phyloP scores from a whole-genome alignment of 64 coral and sea anemone genomes.

The Acropora yongei region DNA sequence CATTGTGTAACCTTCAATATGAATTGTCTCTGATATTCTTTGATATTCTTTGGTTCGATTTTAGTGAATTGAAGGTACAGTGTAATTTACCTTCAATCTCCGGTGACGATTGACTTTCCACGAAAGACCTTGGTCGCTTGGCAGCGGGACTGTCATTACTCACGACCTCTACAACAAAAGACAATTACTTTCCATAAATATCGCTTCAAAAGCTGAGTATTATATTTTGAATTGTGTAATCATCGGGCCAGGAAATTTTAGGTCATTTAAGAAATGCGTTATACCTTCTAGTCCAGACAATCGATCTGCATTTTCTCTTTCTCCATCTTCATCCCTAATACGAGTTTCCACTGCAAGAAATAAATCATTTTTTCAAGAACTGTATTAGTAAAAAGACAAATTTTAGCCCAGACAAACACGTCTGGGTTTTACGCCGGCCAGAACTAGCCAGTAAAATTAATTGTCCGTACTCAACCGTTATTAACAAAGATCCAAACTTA shows the following conservation, averaged over 20 bases:
- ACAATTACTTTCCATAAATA: conserved; percentile 85
- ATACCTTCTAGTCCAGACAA: too few relatives aligned
- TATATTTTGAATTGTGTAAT: conserved; percentile 78
- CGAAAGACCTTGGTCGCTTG: conserved; percentile 69
- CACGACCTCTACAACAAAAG: conserved; percentile 80
- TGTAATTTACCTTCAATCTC: conserved; percentile 78
- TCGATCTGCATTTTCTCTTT: too few relatives aligned
- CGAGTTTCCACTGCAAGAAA: too few relatives aligned
- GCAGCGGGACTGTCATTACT: conserved; percentile 73
- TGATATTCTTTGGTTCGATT: conserved; percentile 81
- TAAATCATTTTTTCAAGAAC: too few relatives aligned
- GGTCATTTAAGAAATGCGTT: conserved; percentile 81
- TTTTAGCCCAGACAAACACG: too few relatives aligned
- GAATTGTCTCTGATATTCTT: conserved; percentile 72
- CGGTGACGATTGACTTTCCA: conserved; percentile 68
- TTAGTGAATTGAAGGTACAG: conserved; percentile 73
- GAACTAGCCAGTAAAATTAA: conserved; percentile 67
- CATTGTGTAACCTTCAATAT: conserved; percentile 77
- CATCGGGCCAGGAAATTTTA: conserved; percentile 77
- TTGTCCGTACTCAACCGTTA: conserved; percentile 62
- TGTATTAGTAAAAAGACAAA: too few relatives aligned
- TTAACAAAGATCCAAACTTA: conserved; percentile 76
- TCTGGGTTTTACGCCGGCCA: conserved; percentile 70
- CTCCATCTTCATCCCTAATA: too few relatives aligned
- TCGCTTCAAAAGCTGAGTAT: conserved; percentile 81